phyloP scores from a whole-genome alignment of 1,140 invertebrate species.

The Brachionus sp. region DNA sequence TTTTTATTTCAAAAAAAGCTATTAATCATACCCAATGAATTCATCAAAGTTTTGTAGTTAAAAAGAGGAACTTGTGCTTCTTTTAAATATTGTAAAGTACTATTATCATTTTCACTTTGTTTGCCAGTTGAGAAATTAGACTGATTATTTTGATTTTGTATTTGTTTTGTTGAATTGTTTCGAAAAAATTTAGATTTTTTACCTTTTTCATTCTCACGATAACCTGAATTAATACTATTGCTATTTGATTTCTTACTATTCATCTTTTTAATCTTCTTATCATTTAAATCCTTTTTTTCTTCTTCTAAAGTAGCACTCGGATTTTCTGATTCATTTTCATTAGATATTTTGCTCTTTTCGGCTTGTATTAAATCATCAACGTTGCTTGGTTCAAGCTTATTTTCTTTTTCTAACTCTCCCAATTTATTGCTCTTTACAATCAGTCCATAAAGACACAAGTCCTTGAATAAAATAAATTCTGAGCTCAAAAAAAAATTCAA shows the following conservation, averaged over 20 bases:
- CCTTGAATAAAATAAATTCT: neutral
- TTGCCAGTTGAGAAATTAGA: neutral
- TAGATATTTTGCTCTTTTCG: neutral
- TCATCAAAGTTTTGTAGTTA: neutral
- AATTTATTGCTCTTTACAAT: neutral
- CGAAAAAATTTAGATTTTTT: slow-evolving; percentile 9
- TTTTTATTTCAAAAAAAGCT: too few species aligned
- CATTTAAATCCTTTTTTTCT: neutral
- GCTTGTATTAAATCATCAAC: neutral
- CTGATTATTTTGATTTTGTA: neutral
- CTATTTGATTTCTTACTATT: neutral
- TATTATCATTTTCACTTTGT: neutral
- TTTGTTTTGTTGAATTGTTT: slow-evolving; percentile 6
- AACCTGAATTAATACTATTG: neutral
- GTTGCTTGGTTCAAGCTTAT: slow-evolving; percentile 13
- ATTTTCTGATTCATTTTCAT: neutral
- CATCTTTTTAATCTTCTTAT: neutral
- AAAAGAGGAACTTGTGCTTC: slow-evolving; percentile 36
- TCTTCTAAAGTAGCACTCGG: neutral
- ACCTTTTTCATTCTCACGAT: neutral
- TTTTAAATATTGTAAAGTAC: slow-evolving; percentile 4
- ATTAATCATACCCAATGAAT: neutral
- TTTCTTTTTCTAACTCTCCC: neutral
- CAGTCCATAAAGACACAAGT: neutral
- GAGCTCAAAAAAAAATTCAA: neutral